phyloP scores from a whole-genome alignment of 2,113 vertebrate genomes.

The Epinephelus lanceolatus region DNA sequence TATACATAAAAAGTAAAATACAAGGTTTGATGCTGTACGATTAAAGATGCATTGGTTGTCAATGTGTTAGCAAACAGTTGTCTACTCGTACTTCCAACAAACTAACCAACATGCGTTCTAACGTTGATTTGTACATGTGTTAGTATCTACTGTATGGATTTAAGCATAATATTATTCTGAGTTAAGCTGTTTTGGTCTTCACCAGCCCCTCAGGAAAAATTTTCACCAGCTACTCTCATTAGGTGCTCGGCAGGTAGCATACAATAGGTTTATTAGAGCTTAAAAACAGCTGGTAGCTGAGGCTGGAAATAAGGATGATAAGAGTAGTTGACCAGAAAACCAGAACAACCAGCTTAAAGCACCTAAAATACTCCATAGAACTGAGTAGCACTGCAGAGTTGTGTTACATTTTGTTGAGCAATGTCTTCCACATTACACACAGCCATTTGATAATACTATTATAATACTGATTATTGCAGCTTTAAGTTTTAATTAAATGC shows the following conservation, averaged over 20 bases:
- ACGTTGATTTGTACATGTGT: too few relatives aligned
- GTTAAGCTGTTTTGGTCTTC: not conserved
- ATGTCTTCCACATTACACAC: not conserved
- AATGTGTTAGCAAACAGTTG: too few relatives aligned
- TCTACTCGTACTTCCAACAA: too few relatives aligned
- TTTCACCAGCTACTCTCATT: too few relatives aligned
- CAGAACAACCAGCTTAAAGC: not conserved
- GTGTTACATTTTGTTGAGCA: not conserved
- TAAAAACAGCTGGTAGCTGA: not conserved
- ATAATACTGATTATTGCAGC: not conserved
- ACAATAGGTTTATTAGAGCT: not conserved
- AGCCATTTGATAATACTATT: not conserved
- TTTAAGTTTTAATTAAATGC: not conserved
- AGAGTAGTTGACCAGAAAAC: not conserved
- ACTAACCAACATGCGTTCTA: too few relatives aligned
- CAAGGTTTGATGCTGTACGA: not conserved
- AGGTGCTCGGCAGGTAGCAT: too few relatives aligned
- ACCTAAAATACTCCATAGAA: not conserved
- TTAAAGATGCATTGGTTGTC: not conserved
- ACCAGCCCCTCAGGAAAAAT: too few relatives aligned
- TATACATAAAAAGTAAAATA: not conserved
- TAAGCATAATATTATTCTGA: not conserved
- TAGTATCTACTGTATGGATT: not conserved
- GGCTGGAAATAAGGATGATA: not conserved
- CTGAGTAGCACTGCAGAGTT: not conserved